A percentile compares a stretch with the other conserved stretches of the same genome.
Conservation (phyloP, 2,888 invertebrate species). For the Drosophila austrosaltans region DNA sequence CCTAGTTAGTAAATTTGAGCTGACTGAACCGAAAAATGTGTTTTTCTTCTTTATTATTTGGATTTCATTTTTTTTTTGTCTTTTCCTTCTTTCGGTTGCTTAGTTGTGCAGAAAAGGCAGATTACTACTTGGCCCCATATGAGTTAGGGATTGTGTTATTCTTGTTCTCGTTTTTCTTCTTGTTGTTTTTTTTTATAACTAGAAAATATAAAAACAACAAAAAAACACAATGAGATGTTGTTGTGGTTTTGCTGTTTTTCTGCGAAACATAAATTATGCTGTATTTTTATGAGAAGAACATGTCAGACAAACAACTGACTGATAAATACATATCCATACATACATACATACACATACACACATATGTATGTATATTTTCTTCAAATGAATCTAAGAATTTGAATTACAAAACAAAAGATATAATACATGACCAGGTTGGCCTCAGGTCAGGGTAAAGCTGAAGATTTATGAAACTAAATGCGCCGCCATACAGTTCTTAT, state of each 20-base stretch:
- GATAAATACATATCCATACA: slow-evolving; percentile 35
- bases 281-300: slow-evolving; percentile 24
- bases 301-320: slow-evolving; percentile 25
- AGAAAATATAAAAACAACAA: slow-evolving; percentile 32
- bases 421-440: not conserved
- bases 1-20: slow-evolving; percentile 54
- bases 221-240: not conserved
- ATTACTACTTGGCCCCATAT: slow-evolving; percentile 46
- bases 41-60: slow-evolving; percentile 40
- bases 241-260: slow-evolving; percentile 44
- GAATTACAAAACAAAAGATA: slow-evolving; percentile 22
- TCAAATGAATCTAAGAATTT: slow-evolving; percentile 50
- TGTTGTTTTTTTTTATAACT: slow-evolving; percentile 33
- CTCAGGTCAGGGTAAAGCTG: not conserved
- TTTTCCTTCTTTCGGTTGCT: slow-evolving; percentile 42
- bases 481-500: not conserved
- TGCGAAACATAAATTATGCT: slow-evolving; percentile 52
- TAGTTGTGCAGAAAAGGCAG: slow-evolving; percentile 71
- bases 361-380: slow-evolving; percentile 22
- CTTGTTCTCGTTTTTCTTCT: slow-evolving; percentile 16
- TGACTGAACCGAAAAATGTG: slow-evolving; percentile 62
- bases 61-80: not conserved
- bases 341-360: no score
- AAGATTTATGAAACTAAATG: not conserved
- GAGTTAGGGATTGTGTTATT: slow-evolving; percentile 35